Percentiles rank a stretch among this genome's conserved stretches.
Conservation (phyloP, 1,140 invertebrate genomes). For the Pemphigus obesinymphae region DNA sequence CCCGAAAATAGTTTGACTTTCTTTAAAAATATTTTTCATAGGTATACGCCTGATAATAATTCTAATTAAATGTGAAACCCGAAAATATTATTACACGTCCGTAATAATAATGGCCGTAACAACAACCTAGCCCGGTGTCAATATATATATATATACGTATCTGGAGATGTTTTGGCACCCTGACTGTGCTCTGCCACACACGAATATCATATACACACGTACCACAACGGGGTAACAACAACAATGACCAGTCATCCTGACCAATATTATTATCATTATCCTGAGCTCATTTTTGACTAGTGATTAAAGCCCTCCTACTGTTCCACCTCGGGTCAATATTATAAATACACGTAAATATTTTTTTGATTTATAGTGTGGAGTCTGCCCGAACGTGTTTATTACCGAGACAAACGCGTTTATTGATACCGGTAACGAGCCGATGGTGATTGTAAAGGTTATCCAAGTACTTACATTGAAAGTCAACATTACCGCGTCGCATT, state of each 20-base stretch:
- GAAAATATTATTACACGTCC: no score
- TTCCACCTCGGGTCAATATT: slow-evolving; percentile 31
- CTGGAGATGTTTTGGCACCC: slow-evolving; percentile 15
- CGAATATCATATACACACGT: no score
- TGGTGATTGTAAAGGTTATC: slow-evolving; percentile 32
- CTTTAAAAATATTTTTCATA: no score
- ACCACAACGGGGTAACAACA: not conserved
- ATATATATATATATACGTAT: no score
- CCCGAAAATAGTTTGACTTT: no score
- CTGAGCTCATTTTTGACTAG: not conserved
- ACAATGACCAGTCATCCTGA: slow-evolving; percentile 36
- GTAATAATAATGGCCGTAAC: no score
- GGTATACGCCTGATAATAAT: no score
- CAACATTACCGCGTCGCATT: not conserved
- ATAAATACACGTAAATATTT: not conserved
- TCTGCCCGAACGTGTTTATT: slow-evolving; percentile 25
- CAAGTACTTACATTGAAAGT: slow-evolving; percentile 24
- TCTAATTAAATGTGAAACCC: no score
- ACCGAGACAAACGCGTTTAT: slow-evolving; percentile 8
- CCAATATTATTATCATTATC: no score
- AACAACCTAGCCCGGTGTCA: not conserved
- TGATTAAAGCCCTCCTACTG: slow-evolving; percentile 40
- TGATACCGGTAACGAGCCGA: slow-evolving; percentile 1
- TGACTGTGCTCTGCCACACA: not conserved
- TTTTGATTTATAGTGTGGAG: slow-evolving; percentile 22